Evolutionary conservation across 2,888 invertebrate species (phyloP), one percentile per base, ranked within the genome.

Genomic region (Anorthoa munda): DNA sequence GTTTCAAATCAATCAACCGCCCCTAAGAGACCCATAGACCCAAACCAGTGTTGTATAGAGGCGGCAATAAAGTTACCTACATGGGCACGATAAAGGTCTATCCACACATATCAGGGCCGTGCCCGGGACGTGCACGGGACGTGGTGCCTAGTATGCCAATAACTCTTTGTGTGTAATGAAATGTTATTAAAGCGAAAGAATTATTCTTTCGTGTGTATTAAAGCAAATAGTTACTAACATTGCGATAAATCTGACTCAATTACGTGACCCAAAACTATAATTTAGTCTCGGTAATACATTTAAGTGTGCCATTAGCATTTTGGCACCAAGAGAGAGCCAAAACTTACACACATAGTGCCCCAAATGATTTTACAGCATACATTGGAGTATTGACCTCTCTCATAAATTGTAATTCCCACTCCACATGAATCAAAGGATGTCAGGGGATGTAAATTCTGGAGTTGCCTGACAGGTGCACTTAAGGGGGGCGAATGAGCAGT

Each of bases 251-350:
- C 53, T 79, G 21, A 3, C 17, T 59, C 18, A 71, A 26, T 59
- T 71, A 53, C 46, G 53, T 26, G 48, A 79, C 59, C 72, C 7
- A 72, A 55, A 60, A 72, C 79, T 60, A 26, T 50, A 55, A 50
- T 60, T 79, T 79, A 17, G 26, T 60, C 48, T 79, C 13, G 0
- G 46, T 79, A 79, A 59, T 60, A 78, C 39, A 79, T 60, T 60
- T 79, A 75, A 17, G 45, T 51, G 18, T 72, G 59, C 21, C 58
- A 75, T 75, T 75, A 72, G 79, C 53, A 79, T 72, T 79, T 75
- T 79, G 79, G 72, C 72, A 75, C 72, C 59, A 60, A 53, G 48
- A 53, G 58, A 59, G 21, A 79, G 48, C 21, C 21, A 26, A 55
- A 79, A 21, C 26, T 26, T 45, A 48, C 7, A 53, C 11, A 68